These are phyloP conservation scores for Anableps anableps DNA, from an alignment of 2,797 vertebrate species.

Conservation along the genomic window DNA sequence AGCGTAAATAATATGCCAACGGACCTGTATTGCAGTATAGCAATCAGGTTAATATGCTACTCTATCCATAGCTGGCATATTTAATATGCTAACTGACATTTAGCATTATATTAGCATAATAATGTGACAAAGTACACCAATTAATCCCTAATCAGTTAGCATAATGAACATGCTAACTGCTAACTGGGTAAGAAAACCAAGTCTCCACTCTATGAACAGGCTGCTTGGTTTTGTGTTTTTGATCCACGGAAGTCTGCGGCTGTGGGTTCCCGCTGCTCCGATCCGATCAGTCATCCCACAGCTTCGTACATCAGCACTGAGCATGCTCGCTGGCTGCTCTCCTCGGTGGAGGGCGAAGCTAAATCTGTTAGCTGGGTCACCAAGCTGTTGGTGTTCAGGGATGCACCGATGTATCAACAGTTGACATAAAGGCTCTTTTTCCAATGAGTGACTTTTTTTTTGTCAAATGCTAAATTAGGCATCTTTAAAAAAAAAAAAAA, in stretches of 20 bases:
- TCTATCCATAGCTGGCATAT: neutral
- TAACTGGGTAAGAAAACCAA: neutral
- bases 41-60: neutral
- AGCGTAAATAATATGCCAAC: neutral
- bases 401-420: conserved; percentile 46
- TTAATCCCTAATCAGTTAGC: neutral
- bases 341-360: conserved; percentile 56
- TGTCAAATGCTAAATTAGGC: neutral
- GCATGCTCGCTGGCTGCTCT: conserved; percentile 46
- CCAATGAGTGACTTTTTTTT: neutral
- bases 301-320: conserved; percentile 48
- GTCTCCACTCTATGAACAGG: neutral
- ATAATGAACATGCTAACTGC: neutral
- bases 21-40: neutral
- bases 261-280: conserved; percentile 7
- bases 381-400: conserved; percentile 34
- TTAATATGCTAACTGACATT: neutral
- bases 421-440: neutral
- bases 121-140: neutral
- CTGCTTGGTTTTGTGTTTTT: conserved; percentile 4
- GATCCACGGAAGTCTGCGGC: neutral
- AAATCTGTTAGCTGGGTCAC: conserved; percentile 47
- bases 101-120: neutral
- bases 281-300: conserved; percentile 58
- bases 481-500: too few species aligned